Conservation (phyloP, 1,140 invertebrate genomes). For the Papilio glaucus region DNA sequence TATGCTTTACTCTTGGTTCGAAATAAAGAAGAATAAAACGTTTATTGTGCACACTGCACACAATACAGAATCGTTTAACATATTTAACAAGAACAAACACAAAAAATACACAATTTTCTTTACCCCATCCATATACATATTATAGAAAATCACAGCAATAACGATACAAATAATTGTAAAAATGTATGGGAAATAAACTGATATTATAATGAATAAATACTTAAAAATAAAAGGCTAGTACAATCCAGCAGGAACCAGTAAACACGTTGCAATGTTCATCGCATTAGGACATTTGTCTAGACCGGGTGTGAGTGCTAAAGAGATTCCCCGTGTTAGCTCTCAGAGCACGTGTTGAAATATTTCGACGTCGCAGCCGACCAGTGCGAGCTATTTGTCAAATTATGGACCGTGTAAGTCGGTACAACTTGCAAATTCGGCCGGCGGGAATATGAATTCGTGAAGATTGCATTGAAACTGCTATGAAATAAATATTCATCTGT, state of each 20-base stretch:
- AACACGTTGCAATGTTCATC: conserved; percentile 55
- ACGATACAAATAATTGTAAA: no score
- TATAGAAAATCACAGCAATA: no score
- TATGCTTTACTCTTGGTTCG: not conserved
- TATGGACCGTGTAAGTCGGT: conserved; percentile 40
- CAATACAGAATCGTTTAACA: not conserved
- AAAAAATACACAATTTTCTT: not conserved
- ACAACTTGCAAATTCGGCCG: conserved; percentile 34
- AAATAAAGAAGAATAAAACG: not conserved
- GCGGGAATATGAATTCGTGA: conserved; percentile 26
- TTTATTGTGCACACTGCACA: conserved; percentile 8
- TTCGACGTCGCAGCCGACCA: conserved; percentile 33
- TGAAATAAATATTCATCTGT: conserved; percentile 22
- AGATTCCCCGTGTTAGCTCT: conserved; percentile 50
- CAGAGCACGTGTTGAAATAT: conserved; percentile 51
- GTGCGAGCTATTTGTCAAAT: conserved; percentile 59
- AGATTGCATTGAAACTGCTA: conserved; percentile 8
- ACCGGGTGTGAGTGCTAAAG: conserved; percentile 44
- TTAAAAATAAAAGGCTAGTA: conserved; percentile 38
- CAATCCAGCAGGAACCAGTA: conserved; percentile 40
- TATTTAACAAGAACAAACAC: not conserved
- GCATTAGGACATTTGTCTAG: conserved; percentile 57
- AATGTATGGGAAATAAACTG: no score
- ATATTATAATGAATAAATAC: no score
- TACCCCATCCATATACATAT: no score